A percentile compares a stretch with the other conserved stretches of the same genome.
These are phyloP conservation scores for Rhadina sibilatrix DNA, from an alignment of 2,113 vertebrate genomes.

Conservation along the genomic window DNA sequence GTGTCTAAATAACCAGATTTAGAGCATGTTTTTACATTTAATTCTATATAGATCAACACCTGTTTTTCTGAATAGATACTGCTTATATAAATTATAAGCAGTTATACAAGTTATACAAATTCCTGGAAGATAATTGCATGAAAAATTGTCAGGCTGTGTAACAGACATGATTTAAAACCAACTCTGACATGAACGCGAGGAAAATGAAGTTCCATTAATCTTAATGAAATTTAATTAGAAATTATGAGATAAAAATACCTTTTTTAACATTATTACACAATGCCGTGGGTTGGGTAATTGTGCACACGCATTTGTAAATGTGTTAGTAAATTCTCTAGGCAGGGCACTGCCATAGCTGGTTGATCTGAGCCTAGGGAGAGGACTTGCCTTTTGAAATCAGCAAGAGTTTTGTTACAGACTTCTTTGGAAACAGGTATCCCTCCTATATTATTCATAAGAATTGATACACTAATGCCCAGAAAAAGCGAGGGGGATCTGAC, in stretches of 20 bases:
- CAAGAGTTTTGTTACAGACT: neutral
- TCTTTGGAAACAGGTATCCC: neutral
- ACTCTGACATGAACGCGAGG: neutral
- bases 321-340: neutral
- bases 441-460: neutral
- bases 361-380: neutral
- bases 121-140: neutral
- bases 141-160: neutral
- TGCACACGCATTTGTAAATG: neutral
- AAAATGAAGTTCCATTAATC: neutral
- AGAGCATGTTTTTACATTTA: neutral
- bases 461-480: neutral
- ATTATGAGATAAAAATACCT: constrained; percentile 9
- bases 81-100: no score
- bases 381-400: neutral
- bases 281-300: neutral
- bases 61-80: neutral
- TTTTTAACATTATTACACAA: neutral
- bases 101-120: neutral
- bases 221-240: constrained; percentile 16
- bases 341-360: neutral
- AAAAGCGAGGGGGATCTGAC: neutral
- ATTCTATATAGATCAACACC: neutral
- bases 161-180: neutral
- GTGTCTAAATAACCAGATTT: neutral